Evolutionary conservation across 2,797 vertebrate species (phyloP).

Genomic region (Bovichtus variegatus): DNA sequence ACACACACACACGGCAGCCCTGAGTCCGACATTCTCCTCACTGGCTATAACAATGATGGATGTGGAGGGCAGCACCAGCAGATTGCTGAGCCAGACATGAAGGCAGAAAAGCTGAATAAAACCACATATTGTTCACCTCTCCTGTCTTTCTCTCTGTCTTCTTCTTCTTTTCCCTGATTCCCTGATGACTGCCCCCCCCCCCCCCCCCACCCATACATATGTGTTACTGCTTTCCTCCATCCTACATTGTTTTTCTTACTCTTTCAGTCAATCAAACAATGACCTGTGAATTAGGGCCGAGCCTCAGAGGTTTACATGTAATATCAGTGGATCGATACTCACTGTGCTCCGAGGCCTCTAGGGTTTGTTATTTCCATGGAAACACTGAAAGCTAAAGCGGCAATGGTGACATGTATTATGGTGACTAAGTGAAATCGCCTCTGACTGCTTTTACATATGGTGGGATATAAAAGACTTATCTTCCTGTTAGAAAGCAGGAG

Average conservation of each 20-base stretch:
- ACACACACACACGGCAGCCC: constrained; percentile 35
- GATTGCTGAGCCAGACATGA: constrained; percentile 85
- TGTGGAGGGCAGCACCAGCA: constrained; percentile 73
- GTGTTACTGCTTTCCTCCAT: constrained; percentile 37
- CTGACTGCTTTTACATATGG: constrained; percentile 13
- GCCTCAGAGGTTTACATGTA: constrained; percentile 59
- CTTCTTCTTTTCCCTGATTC: constrained; percentile 46
- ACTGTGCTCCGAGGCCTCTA: constrained; percentile 12
- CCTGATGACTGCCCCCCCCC: constrained; percentile 24
- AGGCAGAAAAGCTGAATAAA: constrained; percentile 80
- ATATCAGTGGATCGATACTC: constrained; percentile 64
- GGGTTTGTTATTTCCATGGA: constrained; percentile 53
- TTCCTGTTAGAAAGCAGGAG: not conserved
- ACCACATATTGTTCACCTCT: constrained; percentile 58
- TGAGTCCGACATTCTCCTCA: constrained; percentile 73
- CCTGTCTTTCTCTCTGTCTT: constrained; percentile 42
- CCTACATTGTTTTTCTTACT: constrained; percentile 42
- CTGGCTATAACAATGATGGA: constrained; percentile 82
- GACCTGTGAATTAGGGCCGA: constrained; percentile 55
- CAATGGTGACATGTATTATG: constrained; percentile 20
- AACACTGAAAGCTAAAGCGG: constrained; percentile 32
- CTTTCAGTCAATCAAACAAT: constrained; percentile 49
- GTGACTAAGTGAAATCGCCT: constrained; percentile 38
- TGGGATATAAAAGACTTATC: not conserved
- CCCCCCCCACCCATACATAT: not conserved